phyloP scores from a whole-genome alignment of 92 coral and sea anemone genomes.

The Epizoanthus ramosus region DNA sequence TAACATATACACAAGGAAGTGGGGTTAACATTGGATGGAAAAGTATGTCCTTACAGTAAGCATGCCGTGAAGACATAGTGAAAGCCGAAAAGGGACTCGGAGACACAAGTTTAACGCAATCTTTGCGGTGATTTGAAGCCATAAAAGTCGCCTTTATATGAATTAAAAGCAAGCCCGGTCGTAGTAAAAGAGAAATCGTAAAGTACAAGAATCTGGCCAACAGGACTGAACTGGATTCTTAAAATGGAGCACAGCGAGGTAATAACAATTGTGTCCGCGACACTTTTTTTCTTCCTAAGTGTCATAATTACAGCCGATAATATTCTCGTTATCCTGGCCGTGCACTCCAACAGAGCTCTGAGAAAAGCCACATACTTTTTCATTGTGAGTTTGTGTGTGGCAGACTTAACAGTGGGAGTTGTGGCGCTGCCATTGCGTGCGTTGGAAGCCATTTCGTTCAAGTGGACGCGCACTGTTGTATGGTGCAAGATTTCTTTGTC shows the following conservation, averaged over 20 bases:
- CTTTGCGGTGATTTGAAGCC: neutral
- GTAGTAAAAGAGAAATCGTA: too few relatives aligned
- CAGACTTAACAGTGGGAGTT: slow-evolving; percentile 54
- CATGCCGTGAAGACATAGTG: too few relatives aligned
- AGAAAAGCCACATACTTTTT: slow-evolving; percentile 52
- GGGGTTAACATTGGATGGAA: too few relatives aligned
- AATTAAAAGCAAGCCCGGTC: neutral
- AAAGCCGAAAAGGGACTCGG: too few relatives aligned
- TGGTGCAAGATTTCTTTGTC: slow-evolving; percentile 59
- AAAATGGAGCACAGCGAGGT: slow-evolving; percentile 19
- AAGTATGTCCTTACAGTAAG: too few relatives aligned
- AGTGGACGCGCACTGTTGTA: slow-evolving; percentile 40
- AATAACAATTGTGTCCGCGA: slow-evolving; percentile 2
- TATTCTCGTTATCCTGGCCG: slow-evolving; percentile 44
- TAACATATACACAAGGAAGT: too few relatives aligned
- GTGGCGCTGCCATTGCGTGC: slow-evolving; percentile 54
- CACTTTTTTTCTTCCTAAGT: slow-evolving; percentile 40
- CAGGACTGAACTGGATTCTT: neutral
- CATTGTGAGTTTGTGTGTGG: slow-evolving; percentile 52
- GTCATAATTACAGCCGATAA: slow-evolving; percentile 44
- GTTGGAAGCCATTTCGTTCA: slow-evolving; percentile 41
- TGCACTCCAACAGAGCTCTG: slow-evolving; percentile 50
- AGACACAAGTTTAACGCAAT: neutral
- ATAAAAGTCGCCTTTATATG: neutral
- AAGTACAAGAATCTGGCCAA: neutral